Evolutionary conservation across 2,888 invertebrate genomes (phyloP).

Genomic region (Helleia helle): DNA sequence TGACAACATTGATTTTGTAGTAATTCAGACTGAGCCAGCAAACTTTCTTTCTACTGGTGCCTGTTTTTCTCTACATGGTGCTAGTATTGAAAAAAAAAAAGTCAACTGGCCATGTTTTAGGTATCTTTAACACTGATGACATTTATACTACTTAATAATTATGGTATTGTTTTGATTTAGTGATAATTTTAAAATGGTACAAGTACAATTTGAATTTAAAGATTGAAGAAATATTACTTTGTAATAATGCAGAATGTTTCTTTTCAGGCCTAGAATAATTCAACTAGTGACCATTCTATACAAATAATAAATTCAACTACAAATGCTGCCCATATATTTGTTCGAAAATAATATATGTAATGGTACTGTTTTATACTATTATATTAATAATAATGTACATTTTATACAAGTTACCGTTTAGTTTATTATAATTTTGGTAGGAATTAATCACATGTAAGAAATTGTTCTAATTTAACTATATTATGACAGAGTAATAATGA

Average conservation of each 20-base stretch:
- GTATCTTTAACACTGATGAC: no score
- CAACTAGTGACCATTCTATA: conserved; percentile 53
- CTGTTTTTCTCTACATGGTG: no score
- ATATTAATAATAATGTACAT: conserved; percentile 49
- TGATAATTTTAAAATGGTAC: no score
- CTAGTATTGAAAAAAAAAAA: no score
- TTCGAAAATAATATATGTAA: conserved; percentile 31
- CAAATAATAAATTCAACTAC: conserved; percentile 50
- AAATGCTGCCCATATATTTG: conserved; percentile 48
- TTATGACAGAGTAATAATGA: conserved; percentile 54
- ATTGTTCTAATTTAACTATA: conserved; percentile 61
- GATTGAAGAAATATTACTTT: not conserved
- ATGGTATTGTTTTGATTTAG: no score
- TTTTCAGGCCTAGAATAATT: conserved; percentile 61
- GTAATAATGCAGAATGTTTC: conserved; percentile 22
- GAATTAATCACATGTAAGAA: conserved; percentile 58
- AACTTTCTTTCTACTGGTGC: no score
- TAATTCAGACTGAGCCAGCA: no score
- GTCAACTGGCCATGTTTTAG: no score
- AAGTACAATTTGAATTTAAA: no score
- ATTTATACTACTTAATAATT: no score
- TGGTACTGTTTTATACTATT: conserved; percentile 65
- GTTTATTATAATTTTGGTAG: conserved; percentile 60
- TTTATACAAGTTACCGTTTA: conserved; percentile 73
- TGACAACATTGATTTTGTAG: no score